Conservation (phyloP, 2,113 vertebrate species). For the Ivindomyrus marchei region DNA sequence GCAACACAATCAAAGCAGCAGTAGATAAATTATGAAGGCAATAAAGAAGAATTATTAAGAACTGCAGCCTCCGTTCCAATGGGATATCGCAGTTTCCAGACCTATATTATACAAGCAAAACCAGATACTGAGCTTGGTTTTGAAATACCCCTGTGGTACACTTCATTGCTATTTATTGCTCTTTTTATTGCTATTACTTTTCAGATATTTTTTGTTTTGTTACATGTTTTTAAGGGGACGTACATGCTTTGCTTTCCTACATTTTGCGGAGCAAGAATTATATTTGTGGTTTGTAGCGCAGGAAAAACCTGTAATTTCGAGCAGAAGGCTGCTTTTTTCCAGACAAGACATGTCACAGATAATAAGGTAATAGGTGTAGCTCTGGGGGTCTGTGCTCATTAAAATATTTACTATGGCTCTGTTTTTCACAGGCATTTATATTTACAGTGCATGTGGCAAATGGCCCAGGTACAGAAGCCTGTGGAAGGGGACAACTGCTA, state of each 20-base stretch:
- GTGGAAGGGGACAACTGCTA: neutral
- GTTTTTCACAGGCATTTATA: neutral
- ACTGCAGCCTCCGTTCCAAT: neutral
- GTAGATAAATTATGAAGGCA: neutral
- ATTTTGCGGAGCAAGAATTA: neutral
- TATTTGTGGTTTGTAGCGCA: neutral
- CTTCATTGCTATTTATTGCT: neutral
- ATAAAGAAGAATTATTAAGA: neutral
- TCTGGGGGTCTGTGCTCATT: neutral
- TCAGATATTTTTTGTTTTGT: slow-evolving; percentile 6
- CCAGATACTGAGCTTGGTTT: neutral
- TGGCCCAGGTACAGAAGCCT: neutral
- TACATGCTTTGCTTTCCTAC: neutral
- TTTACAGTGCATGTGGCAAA: neutral
- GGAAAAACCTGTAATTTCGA: neutral
- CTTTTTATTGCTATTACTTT: neutral
- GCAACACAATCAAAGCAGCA: neutral
- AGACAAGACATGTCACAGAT: neutral
- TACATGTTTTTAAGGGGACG: neutral
- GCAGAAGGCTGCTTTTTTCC: neutral
- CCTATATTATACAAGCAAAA: neutral
- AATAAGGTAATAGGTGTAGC: neutral
- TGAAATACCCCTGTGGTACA: neutral
- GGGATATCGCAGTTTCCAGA: neutral
- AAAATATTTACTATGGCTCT: neutral